Evolutionary conservation across 2,888 invertebrate species (phyloP), one percentile per base, ranked within the genome.

Genomic region (Crocallis elinguaria): DNA sequence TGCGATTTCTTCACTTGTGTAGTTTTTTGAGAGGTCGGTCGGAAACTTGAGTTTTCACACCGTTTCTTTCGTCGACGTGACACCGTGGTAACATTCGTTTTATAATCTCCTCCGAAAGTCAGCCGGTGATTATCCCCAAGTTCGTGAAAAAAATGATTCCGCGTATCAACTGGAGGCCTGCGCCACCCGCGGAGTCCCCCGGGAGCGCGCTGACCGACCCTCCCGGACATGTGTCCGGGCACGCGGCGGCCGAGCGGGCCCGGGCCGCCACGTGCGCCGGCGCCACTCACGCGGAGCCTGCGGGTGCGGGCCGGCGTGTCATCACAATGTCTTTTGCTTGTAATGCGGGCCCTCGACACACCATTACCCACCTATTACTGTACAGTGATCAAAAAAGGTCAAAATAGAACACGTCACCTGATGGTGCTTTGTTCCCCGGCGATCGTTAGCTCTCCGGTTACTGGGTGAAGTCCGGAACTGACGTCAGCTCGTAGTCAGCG

Each of bases 191-290:
- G 17, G 33, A 4, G 12, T 37, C 37, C 37, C 37, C 13, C 23
- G 37, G 37, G 37, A 37, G 8, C 14, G 3, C 9, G 0, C 27
- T 13, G 19, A 12, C 36, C n/a, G 19, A 27, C 27, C 19, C 19
- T 9, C 11, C 11, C 30, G 29, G 35, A 16, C 12, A 30, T n/a
- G 35, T 23, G 33, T n/a, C 8, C 16, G 11, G 12, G 3, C 23
- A 23, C 25, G 16, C 32, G 35, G 38, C 32, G 38, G 16, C 17
- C 33, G 33, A 37, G 29, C 49, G 53, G 38, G 43, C n/a, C 49
- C 42, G 42, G 38, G 43, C n/a, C 49, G 37, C 37, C 53, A 48
- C 53, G 53, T 48, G 42, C 41, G 29, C 9, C 14, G 35, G n/a
- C n/a, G n/a, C n/a, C n/a, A n/a, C n/a, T n/a, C n/a, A n/a, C n/a